Base-by-base conservation (phyloP, 2,888 invertebrate species). In the Bombylius discolor region DNA sequence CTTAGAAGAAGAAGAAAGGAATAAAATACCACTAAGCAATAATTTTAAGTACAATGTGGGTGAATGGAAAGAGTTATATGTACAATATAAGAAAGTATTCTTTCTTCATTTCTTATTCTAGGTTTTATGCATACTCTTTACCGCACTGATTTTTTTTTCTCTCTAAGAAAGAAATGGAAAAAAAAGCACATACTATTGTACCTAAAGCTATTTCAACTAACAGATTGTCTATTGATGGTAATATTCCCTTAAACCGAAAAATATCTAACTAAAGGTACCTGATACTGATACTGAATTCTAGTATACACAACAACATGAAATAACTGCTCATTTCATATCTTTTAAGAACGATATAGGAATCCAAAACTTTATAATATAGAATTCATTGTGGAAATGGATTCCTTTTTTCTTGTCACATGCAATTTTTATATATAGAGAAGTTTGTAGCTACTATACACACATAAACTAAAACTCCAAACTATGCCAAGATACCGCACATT, bases 211-310 rank as follows among this genome's bases (percentile, higher is more conserved):
- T 31, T n/a, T 23, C 23, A 23, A 23, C 47, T 47, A 42, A 46
- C 50, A 46, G 55, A 55, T 55, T 55, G 55, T 47, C 55, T 55
- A 55, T 55, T 55, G 55, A 55, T 49, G 49, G 55, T 50, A 39
- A 50, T 45, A 50, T 46, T 39, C 50, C 34, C 47, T 50, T 50
- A 46, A 55, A 50, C 50, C 39, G 50, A 55, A 50, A 47, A 23
- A 23, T 23, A 23, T 23, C 23, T 23, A 23, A 23, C 23, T 23
- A 23, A 23, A 23, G 23, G 4, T 32, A 11, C 44, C 23, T 45
- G 47, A 47, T 44, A 33, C 8, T 5, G 13, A 49, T 11, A 31
- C 23, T 47, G 55, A 9, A 48, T 39, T 49, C 34, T 45, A 55
- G 45, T 33, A 36, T 46, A 14, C 49, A 23, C 23, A 23, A 23